Evolutionary conservation across 2,113 vertebrate species (phyloP), one percentile per base, ranked within the genome.

Genomic region (Macheiramphus alcinus): DNA sequence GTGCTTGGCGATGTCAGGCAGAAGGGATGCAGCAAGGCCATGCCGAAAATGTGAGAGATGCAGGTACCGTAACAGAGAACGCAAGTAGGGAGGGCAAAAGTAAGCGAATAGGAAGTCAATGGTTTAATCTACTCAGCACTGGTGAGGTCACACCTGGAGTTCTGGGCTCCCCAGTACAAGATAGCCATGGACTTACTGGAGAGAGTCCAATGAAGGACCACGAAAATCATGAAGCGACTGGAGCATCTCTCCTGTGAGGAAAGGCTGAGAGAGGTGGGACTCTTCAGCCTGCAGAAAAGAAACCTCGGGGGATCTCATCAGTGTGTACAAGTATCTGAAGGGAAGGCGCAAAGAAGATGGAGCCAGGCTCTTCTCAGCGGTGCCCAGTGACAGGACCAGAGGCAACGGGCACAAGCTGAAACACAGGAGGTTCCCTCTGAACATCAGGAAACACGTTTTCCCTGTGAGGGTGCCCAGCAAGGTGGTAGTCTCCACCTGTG

Each of bases 1-100:
- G 32, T 0, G 7, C n/a, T 26, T 26, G 36, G 25, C 32, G n/a
- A 52, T 7, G 32, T 4, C 58, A 11, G 1, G 34, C 5, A 22
- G 71, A 19, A 75, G 36, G 9, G 27, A 63, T 13, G 32, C 22
- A 68, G 58, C 38, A 38, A 23, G 40, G n/a, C 21, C 22, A 29
- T 4, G 13, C 52, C 75, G 53, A 27, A 59, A 82, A 75, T 9
- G 12, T 19, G 18, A 0, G 18, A 74, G 81, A 36, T 6, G 27
- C 14, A 70, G 45, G 32, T 11, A 50, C 34, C 15, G 2, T 14
- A 43, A 34, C 17, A 79, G 36, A 56, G 42, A 70, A 43, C 16
- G 32, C 10, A 40, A 22, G 18, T 7, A 81, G 47, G 61, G 90
- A 81, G 34, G 50, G 53, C 31, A 52, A 81, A 40, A 26, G 13